phyloP scores from a whole-genome alignment of 2,888 invertebrate species.

The Willowsia nigromaculata region DNA sequence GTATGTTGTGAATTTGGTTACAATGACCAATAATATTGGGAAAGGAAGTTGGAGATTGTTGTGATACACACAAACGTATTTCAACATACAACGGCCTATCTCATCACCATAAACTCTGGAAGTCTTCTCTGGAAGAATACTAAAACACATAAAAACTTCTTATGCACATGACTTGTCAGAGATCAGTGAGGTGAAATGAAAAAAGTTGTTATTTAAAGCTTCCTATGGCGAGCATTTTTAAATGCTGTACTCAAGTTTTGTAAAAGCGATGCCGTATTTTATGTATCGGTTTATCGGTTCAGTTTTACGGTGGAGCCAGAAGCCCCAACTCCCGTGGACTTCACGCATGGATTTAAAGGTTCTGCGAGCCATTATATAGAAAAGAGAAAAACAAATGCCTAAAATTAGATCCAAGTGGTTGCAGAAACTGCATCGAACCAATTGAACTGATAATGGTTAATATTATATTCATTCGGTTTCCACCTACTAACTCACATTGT shows the following conservation, averaged over 20 bases:
- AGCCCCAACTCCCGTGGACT: slow-evolving; percentile 43
- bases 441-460: neutral
- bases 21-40: neutral
- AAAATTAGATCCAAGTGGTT: neutral
- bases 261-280: slow-evolving; percentile 22
- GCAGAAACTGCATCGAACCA: neutral
- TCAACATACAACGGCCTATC: neutral
- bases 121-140: slow-evolving; percentile 4
- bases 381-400: neutral
- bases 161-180: neutral
- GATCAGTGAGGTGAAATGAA: slow-evolving; percentile 12
- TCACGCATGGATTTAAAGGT: neutral
- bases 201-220: slow-evolving; percentile 31
- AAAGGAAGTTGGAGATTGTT: slow-evolving; percentile 38
- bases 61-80: slow-evolving; percentile 14
- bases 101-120: neutral
- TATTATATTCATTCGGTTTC: neutral
- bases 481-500: neutral
- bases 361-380: neutral
- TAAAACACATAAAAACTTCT: slow-evolving; percentile 26
- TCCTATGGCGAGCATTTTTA: slow-evolving; percentile 10
- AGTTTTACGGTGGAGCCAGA: slow-evolving; percentile 59
- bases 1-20: slow-evolving; percentile 15
- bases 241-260: neutral
- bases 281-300: slow-evolving; percentile 41